Base-by-base conservation (phyloP, 2,113 vertebrate species). In the Phaethon lepturus region DNA sequence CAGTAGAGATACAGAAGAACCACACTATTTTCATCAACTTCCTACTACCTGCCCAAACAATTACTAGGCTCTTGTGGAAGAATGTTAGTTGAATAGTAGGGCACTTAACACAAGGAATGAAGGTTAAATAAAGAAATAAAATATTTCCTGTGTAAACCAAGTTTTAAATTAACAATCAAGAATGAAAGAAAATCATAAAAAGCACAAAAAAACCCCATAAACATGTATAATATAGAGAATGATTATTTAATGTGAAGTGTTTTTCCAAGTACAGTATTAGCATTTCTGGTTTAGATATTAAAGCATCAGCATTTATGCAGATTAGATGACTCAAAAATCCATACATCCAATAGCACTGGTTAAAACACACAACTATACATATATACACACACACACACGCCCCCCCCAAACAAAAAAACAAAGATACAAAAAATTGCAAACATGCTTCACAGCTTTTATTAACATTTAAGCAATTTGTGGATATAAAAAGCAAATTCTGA, bases 301-400 rank as follows among this genome's bases (percentile, higher is more conserved):
- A 67, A 47, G 22, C 6, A 52, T 24, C 31, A 85, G 12, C 17
- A 78, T 47, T 81, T 71, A 79, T 17, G 8, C 23, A 76, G 64
- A 86, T 40, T 2, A 52, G 15, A 72, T 52, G 1, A n/a, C 35
- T 50, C 26, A 69, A 59, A 83, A 66, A 69, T 76, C 19, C 31
- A 53, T 11, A 64, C 2, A 90, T 13, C 5, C 28, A 47, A 49
- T 8, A 49, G 17, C 17, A 82, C 4, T 24, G 8, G 5, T 60
- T 72, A 56, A 86, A 28, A 5, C 6, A 14, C 17, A 7, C 17
- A 67, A 40, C 49, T 38, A 25, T 33, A 45, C 23, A 35, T 25
- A 33, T 45, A 10, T 5, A 35, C 2, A 44, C 1, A 58, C 2
- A 45, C 1, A 38, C 4, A 56, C 23, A 62, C 5, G 56, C 5